Evolutionary conservation across 2,797 vertebrate species (phyloP).

Genomic region (Pantherophis vulpinus): DNA sequence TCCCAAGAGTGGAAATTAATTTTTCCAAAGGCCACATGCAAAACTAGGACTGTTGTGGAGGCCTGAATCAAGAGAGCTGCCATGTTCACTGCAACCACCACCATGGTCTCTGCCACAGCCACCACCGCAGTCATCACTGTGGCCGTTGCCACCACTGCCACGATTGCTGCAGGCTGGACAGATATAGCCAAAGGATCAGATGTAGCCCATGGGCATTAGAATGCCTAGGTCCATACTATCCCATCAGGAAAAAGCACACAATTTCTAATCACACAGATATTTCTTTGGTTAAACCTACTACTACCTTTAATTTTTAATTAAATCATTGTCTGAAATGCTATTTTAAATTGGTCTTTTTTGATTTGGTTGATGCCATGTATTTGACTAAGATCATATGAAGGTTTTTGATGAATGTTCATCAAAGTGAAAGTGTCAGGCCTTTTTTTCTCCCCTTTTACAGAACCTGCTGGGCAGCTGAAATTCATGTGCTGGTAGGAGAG

Average conservation of each 20-base stretch:
- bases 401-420: not conserved
- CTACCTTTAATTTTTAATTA: not conserved
- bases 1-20: not conserved
- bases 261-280: not conserved
- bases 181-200: too few species aligned
- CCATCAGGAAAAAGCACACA: not conserved
- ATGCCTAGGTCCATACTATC: not conserved
- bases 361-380: not conserved
- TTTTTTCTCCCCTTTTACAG: not conserved
- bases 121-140: too few species aligned
- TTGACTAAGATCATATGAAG: not conserved
- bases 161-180: too few species aligned
- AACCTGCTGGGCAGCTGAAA: not conserved
- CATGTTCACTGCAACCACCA: too few species aligned
- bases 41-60: too few species aligned
- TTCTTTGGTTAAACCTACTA: not conserved
- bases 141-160: too few species aligned
- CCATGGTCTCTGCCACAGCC: too few species aligned
- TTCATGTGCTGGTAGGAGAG: not conserved
- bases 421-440: not conserved
- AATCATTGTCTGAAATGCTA: not conserved
- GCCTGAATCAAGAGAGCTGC: too few species aligned
- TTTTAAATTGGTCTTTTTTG: not conserved
- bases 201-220: too few species aligned
- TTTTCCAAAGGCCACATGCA: too few species aligned